Base-by-base conservation (phyloP, 1,140 invertebrate species). In the Tetragnatha versicolor region DNA sequence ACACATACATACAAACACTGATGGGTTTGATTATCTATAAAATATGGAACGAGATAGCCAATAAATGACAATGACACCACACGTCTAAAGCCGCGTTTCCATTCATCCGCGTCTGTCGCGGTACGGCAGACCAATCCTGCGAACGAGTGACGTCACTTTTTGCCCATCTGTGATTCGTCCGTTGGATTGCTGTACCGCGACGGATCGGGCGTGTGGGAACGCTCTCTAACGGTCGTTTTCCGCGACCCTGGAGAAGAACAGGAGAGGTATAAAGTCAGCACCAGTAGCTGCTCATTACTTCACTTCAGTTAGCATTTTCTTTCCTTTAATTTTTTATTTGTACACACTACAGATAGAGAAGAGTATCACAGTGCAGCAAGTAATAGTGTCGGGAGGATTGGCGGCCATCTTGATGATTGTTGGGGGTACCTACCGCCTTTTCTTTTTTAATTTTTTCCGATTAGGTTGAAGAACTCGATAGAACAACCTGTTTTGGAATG, bases 21-120 rank as follows among this genome's bases (percentile, higher is more conserved):
- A 79, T 79, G 76, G 42, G 31, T 79, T 79, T 79, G 76, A 79
- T 79, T 79, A 79, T 79, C 76, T 79, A 79, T 68, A 69, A 79
- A 79, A 79, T 77, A 77, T 77, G 73, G 73, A 77, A 77, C 73
- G 66, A 63, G 73, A 73, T 33, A 42, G 37, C 29, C 35, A 39
- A 77, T 37, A 61, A 77, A 42, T 49, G 66, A 27, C 65, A 65
- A 65, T 49, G 31, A 66, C 60, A 66, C n/a, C 35, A 77, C 31
- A 77, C 60, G 66, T 77, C 72, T 55, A 77, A 55, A 42, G 47
- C 29, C 35, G 39, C 37, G 60, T 45, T 45, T 47, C 31, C 45
- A 39, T 35, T 76, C 39, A 42, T 49, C 45, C 39, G 37, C 58
- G 37, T 33, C 14, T 22, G 72, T 51, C 49, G 72, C 72, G 33